phyloP scores from a whole-genome alignment of 2,888 invertebrate genomes.

The Noctua comes region DNA sequence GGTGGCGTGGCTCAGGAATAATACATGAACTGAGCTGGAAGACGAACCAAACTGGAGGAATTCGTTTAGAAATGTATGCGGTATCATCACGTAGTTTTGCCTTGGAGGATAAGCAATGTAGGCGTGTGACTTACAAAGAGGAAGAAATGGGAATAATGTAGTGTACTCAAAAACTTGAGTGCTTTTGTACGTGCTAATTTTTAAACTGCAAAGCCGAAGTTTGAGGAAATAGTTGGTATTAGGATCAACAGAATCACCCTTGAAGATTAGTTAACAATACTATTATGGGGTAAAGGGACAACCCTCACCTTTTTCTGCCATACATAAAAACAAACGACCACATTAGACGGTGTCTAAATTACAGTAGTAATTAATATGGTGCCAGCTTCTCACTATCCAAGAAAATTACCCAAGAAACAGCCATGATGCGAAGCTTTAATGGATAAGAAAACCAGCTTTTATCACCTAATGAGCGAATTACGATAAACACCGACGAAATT shows the following conservation, averaged over 20 bases:
- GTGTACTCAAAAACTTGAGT: constrained; percentile 12
- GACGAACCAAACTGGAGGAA: constrained; percentile 51
- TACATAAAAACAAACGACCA: constrained; percentile 46
- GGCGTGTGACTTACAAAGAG: constrained; percentile 39
- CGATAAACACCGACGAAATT: constrained; percentile 67
- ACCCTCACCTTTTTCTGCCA: constrained; percentile 12
- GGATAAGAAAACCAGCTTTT: constrained; percentile 55
- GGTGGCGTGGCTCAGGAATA: constrained; percentile 62
- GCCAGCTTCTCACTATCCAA: constrained; percentile 52
- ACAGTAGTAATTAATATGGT: constrained; percentile 55
- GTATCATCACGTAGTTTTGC: constrained; percentile 64
- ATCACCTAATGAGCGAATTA: constrained; percentile 64
- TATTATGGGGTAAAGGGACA: background rate
- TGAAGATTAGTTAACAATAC: background rate
- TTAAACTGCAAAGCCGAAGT: background rate
- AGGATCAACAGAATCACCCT: background rate
- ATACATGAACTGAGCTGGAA: constrained; percentile 66
- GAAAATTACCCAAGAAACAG: constrained; percentile 44
- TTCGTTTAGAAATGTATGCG: constrained; percentile 65
- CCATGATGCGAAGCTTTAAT: constrained; percentile 44
- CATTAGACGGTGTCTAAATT: constrained; percentile 39
- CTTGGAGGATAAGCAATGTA: constrained; percentile 59
- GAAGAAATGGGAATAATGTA: constrained; percentile 24
- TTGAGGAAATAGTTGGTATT: background rate
- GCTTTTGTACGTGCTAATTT: constrained; percentile 28